phyloP scores from a whole-genome alignment of 2,888 invertebrate species.

The Meta bourneti region DNA sequence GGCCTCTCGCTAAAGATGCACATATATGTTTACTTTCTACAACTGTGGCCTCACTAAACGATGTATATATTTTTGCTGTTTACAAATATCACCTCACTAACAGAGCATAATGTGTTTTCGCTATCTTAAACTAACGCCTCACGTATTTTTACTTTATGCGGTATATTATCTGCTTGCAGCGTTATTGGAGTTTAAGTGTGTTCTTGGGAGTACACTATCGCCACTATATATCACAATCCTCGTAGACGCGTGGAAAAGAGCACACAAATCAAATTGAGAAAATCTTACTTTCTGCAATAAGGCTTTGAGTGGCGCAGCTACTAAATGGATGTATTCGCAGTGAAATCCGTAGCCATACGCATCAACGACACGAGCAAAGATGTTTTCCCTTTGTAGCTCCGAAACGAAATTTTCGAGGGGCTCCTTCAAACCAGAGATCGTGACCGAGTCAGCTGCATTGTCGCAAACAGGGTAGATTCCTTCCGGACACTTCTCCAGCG shows the following conservation, averaged over 20 bases:
- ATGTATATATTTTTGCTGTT: no score
- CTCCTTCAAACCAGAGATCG: constrained; percentile 92
- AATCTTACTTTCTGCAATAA: background rate
- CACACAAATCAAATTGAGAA: background rate
- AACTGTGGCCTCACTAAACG: no score
- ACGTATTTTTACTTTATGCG: no score
- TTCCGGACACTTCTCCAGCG: constrained; percentile 87
- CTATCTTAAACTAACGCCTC: no score
- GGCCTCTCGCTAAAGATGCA: no score
- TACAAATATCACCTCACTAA: no score
- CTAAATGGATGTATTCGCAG: constrained; percentile 92
- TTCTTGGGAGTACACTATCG: background rate
- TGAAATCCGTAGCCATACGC: constrained; percentile 95
- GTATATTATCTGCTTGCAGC: no score
- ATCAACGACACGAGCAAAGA: constrained; percentile 91
- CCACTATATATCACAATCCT: background rate
- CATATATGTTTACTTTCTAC: no score
- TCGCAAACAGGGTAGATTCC: constrained; percentile 94
- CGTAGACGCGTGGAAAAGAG: background rate
- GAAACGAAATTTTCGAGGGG: constrained; percentile 38
- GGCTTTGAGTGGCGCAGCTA: constrained; percentile 87
- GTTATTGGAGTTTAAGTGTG: no score
- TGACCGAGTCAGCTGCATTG: constrained; percentile 95
- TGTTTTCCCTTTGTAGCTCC: constrained; percentile 83
- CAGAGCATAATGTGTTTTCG: no score